Evolutionary conservation across 35 echinoderm and acorn worm species (phyloP), one percentile per base, ranked within the genome.

Genomic region (Apostichopus japonicus): DNA sequence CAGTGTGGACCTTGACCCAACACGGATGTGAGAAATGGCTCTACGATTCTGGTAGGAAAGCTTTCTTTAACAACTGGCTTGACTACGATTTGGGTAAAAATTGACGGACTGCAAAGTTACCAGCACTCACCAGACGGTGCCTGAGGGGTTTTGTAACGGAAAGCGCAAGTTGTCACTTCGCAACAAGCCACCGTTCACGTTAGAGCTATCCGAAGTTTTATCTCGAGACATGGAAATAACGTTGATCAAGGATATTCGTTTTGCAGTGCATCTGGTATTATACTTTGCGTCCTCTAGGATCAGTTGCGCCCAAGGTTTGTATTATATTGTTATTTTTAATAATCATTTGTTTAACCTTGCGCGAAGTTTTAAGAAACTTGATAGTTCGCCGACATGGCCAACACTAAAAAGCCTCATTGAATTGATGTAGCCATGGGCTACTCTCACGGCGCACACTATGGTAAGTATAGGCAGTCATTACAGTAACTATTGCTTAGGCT

Each of bases 1-100:
- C 71, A 84, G 55, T 84, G 54, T 58, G 56, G 81, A 84, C 81
- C 81, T 84, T 84, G 81, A 84, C 81, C 81, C 81, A 57, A 59
- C 81, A 24, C 54, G 10, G 51, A 55, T 23, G 81, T 51, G 51
- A 84, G 53, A 54, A 79, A 53, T 24, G 81, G 13, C 53, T 53
- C 53, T 57, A 21, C 54, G 81, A 56, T 21, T 57, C 57, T 84
- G 81, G 81, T 75, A 75, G 71, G 15, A 61, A 61, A 61, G 71
- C 17, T 75, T 75, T 75, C 17, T 75, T 75, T 75, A 75, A 75
- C 6, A 75, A 75, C 71, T 75, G 22, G 71, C 15, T 75, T 75
- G 71, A 7, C 71, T 21, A 75, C 71, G 17, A 75, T 75, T 75
- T 75, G 71, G n/a, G n/a, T 15, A 75, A 75, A 21, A 75, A 19